Evolutionary conservation across 2,113 vertebrate genomes (phyloP).

Genomic region (Brachypteracias leptosomus): DNA sequence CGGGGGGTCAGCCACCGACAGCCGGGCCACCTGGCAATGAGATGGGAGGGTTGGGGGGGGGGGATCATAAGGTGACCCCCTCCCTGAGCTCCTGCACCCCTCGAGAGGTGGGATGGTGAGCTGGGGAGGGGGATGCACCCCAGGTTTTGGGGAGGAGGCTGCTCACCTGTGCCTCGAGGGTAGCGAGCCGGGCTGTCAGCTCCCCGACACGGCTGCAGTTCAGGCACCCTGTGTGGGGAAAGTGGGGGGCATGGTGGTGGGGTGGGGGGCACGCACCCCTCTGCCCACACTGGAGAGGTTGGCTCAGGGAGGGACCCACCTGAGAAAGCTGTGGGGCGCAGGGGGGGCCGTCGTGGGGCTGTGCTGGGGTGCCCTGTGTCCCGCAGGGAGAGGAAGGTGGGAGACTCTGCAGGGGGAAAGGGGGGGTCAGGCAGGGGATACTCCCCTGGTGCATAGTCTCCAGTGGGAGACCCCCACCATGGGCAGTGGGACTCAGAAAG

Average conservation of each 20-base stretch:
- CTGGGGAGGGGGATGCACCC: conserved; percentile 10
- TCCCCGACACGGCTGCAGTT: conserved; percentile 89
- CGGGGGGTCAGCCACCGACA: conserved; percentile 45
- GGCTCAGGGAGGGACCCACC: background rate
- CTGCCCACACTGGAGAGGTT: fast-evolving
- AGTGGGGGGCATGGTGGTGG: fast-evolving
- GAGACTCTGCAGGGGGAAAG: background rate
- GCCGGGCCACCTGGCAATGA: conserved; percentile 80
- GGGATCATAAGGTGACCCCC: background rate
- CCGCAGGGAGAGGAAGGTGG: background rate
- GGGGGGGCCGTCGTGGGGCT: background rate
- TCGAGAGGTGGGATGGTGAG: conserved; percentile 79
- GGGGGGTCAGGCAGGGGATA: background rate
- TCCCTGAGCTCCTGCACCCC: background rate
- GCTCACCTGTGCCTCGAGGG: conserved; percentile 86
- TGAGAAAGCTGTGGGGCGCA: background rate
- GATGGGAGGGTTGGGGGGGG: background rate
- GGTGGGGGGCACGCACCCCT: background rate
- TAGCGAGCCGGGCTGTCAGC: conserved; percentile 79
- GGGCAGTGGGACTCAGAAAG: background rate
- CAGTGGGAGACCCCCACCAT: background rate
- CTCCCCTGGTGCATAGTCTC: background rate
- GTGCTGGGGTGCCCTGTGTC: fast-evolving
- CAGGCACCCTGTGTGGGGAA: conserved; percentile 77
- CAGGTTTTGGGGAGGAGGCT: background rate